A percentile compares a stretch with the other conserved stretches of the same genome.
These are phyloP conservation scores for Drosophila bifasciata DNA, from an alignment of 1,140 invertebrate genomes.

Conservation along the genomic window DNA sequence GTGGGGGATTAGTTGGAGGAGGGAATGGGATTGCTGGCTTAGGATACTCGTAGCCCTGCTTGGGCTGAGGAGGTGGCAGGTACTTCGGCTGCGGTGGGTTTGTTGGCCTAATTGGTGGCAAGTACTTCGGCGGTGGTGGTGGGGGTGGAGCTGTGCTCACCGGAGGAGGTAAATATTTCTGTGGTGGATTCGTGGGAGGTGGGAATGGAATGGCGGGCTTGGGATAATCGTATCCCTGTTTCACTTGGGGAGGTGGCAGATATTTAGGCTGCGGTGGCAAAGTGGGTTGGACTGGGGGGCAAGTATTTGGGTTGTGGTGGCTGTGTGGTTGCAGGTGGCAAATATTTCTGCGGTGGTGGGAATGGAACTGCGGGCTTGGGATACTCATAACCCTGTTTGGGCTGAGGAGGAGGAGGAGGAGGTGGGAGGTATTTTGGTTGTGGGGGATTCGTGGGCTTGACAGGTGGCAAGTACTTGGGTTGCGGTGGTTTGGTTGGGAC, in stretches of 20 bases:
- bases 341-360: constrained; percentile 46
- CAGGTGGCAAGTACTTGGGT: constrained; percentile 47
- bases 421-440: constrained; percentile 49
- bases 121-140: constrained; percentile 26
- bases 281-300: constrained; percentile 18
- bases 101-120: constrained; percentile 47
- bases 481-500: constrained; percentile 41
- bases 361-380: constrained; percentile 64
- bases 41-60: constrained; percentile 59
- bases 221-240: constrained; percentile 62
- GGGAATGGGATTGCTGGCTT: constrained; percentile 66
- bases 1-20: constrained; percentile 36
- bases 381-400: constrained; percentile 61
- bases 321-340: constrained; percentile 31
- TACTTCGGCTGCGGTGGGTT: constrained; percentile 52
- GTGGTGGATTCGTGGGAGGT: constrained; percentile 36
- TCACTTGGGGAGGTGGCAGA: constrained; percentile 18
- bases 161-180: constrained; percentile 30
- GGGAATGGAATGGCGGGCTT: constrained; percentile 59
- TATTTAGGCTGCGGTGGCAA: constrained; percentile 21
- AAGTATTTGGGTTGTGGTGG: constrained; percentile 33
- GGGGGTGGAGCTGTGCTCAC: constrained; percentile 11
- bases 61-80: constrained; percentile 40
- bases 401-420: constrained; percentile 25
- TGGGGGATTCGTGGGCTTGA: constrained; percentile 30